A percentile compares a stretch with the other conserved stretches of the same genome.
Evolutionary conservation across 2,888 invertebrate species (phyloP).

Genomic region (Augochlorella aurata): DNA sequence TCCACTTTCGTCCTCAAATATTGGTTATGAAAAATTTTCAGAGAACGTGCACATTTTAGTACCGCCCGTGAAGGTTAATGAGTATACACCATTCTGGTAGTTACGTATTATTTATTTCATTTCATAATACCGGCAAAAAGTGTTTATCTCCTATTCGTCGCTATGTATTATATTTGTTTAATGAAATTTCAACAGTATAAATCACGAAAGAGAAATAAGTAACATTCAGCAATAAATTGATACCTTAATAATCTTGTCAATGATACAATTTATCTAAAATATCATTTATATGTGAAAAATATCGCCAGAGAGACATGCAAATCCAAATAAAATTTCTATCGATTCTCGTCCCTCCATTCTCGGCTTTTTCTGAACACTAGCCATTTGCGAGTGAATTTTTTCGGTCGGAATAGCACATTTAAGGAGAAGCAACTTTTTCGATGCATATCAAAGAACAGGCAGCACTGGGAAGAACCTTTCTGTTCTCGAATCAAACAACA

Average conservation of each 20-base stretch:
- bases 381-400: slow-evolving; percentile 34
- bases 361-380: slow-evolving; percentile 31
- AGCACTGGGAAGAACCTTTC: slow-evolving; percentile 38
- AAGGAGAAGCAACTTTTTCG: slow-evolving; percentile 48
- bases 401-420: slow-evolving; percentile 38
- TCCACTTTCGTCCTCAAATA: slow-evolving; percentile 2
- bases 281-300: slow-evolving; percentile 35
- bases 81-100: slow-evolving; percentile 12
- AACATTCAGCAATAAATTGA: slow-evolving; percentile 22
- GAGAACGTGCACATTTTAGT: slow-evolving; percentile 41
- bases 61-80: slow-evolving; percentile 46
- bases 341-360: slow-evolving; percentile 26
- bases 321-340: slow-evolving; percentile 36
- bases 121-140: slow-evolving; percentile 2
- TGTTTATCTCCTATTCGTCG: not conserved
- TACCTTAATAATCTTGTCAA: slow-evolving; percentile 52
- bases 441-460: slow-evolving; percentile 52
- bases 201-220: slow-evolving; percentile 3
- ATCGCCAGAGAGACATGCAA: slow-evolving; percentile 8
- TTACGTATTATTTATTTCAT: slow-evolving; percentile 32
- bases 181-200: not conserved
- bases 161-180: not conserved
- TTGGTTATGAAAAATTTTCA: not conserved
- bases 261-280: slow-evolving; percentile 43
- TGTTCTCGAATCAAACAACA: slow-evolving; percentile 51